Evolutionary conservation across 1,140 invertebrate species (phyloP).

Genomic region (Drosophila pseudoobscura): DNA sequence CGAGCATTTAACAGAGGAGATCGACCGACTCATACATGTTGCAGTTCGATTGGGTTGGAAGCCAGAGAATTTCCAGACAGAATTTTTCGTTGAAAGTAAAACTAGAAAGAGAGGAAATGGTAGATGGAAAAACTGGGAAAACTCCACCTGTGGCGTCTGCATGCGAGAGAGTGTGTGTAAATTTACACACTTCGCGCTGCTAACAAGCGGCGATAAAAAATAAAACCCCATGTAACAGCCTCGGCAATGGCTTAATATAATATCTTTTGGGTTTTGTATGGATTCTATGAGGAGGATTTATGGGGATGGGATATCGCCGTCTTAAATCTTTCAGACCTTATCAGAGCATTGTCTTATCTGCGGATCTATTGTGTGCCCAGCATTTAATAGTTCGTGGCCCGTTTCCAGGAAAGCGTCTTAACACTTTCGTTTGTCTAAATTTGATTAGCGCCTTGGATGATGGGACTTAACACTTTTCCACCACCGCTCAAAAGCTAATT

Average conservation of each 20-base stretch:
- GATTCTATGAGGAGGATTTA: slow-evolving; percentile 10
- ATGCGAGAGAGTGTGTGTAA: slow-evolving; percentile 47
- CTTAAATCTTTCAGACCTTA: slow-evolving; percentile 56
- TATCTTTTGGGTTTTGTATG: slow-evolving; percentile 13
- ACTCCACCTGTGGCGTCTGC: slow-evolving; percentile 43
- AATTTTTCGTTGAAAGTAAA: slow-evolving; percentile 64
- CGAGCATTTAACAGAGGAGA: slow-evolving; percentile 32
- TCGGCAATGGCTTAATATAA: slow-evolving; percentile 32
- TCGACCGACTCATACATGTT: slow-evolving; percentile 23
- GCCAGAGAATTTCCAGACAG: slow-evolving; percentile 10
- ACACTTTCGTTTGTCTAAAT: slow-evolving; percentile 73
- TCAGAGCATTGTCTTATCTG: slow-evolving; percentile 56
- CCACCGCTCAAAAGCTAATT: background rate
- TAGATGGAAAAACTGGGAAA: slow-evolving; percentile 9
- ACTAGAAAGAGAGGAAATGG: slow-evolving; percentile 16
- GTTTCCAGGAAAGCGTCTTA: slow-evolving; percentile 59
- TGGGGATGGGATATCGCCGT: slow-evolving; percentile 32
- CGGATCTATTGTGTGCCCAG: slow-evolving; percentile 46
- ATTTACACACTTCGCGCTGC: slow-evolving; percentile 71
- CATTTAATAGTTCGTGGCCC: slow-evolving; percentile 34
- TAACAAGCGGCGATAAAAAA: slow-evolving; percentile 60
- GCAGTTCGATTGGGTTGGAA: slow-evolving; percentile 27
- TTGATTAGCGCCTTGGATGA: slow-evolving; percentile 41
- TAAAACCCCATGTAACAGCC: slow-evolving; percentile 31
- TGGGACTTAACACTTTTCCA: slow-evolving; percentile 19